Base-by-base conservation (phyloP, 1,140 invertebrate species). In the Nomia melanderi region DNA sequence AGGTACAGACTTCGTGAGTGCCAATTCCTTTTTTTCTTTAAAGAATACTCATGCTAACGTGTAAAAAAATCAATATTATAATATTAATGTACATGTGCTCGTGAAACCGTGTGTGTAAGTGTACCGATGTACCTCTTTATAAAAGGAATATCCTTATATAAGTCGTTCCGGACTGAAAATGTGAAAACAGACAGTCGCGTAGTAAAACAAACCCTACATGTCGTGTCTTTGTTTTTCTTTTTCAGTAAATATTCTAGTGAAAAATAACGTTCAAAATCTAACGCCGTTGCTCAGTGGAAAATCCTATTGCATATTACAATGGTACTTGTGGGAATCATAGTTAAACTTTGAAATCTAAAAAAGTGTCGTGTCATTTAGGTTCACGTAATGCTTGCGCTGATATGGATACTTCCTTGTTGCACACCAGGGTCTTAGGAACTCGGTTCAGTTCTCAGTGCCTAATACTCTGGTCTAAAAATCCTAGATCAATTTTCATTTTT, bases 321-420 rank as follows among this genome's bases (percentile, higher is more conserved):
- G 27, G 41, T 14, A 75, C 0, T 44, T 44, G 2, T 20, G 31
- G 27, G n/a, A 62, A 27, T 50, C 25, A 9, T 31, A 8, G 17
- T 41, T 71, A 54, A 66, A 57, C 4, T 63, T 23, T 56, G 29
- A 29, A 44, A 62, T 70, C 33, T 62, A 71, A 54, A 77, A 71
- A 77, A 44, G 57, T 57, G 27, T 31, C 53, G 44, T 53, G 56
- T 71, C 25, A 27, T 63, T 60, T 54, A 71, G 36, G 31, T 74
- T 74, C 17, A 3, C 70, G 60, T 27, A 63, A 74, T 66, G 64
- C 59, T 69, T 69, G 27, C 56, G 29, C 73, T 83, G 79, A 85
- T 85, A 85, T 84, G 82, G 71, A 77, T 78, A 59, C 71, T 78
- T 74, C 53, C 57, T 73, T 67, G 67, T 79, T 74, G 64, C 69